Conservation (phyloP, 2,888 invertebrate species). For the Venusia cambrica region DNA sequence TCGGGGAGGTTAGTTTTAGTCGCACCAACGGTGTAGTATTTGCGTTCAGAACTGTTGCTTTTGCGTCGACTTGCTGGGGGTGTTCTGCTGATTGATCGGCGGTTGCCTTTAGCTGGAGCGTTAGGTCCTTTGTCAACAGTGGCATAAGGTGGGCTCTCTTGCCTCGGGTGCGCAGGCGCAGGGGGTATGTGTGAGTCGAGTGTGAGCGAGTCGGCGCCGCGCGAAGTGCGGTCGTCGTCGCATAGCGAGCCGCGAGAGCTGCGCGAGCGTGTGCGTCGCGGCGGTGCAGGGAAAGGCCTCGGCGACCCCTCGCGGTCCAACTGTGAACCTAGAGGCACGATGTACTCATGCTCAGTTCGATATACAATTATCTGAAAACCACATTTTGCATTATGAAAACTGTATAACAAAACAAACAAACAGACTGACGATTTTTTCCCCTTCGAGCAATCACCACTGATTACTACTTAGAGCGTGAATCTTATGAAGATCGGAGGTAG, state of each 20-base stretch:
- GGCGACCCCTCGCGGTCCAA: slow-evolving; percentile 60
- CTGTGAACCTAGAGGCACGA: slow-evolving; percentile 77
- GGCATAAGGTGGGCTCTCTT: slow-evolving; percentile 85
- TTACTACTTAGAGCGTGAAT: no score
- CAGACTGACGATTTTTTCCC: no score
- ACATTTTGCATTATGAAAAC: no score
- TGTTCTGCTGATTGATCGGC: slow-evolving; percentile 79
- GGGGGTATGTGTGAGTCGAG: slow-evolving; percentile 72
- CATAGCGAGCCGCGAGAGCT: slow-evolving; percentile 78
- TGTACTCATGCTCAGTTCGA: slow-evolving; percentile 84
- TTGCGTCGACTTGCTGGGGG: slow-evolving; percentile 67
- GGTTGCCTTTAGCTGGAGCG: slow-evolving; percentile 80
- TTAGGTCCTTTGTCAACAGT: slow-evolving; percentile 87
- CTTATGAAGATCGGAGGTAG: no score
- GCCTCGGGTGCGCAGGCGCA: no score
- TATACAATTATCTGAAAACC: slow-evolving; percentile 83
- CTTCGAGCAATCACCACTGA: no score
- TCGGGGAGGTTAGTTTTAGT: slow-evolving; percentile 77
- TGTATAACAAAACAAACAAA: no score
- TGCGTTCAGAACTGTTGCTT: slow-evolving; percentile 76
- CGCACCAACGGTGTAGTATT: slow-evolving; percentile 85
- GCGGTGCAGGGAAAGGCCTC: slow-evolving; percentile 77
- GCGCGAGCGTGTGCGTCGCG: slow-evolving; percentile 79
- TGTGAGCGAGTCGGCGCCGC: slow-evolving; percentile 84
- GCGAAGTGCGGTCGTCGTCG: slow-evolving; percentile 87